phyloP scores from a whole-genome alignment of 1,140 invertebrate genomes.

The Tetragonula clypearis region DNA sequence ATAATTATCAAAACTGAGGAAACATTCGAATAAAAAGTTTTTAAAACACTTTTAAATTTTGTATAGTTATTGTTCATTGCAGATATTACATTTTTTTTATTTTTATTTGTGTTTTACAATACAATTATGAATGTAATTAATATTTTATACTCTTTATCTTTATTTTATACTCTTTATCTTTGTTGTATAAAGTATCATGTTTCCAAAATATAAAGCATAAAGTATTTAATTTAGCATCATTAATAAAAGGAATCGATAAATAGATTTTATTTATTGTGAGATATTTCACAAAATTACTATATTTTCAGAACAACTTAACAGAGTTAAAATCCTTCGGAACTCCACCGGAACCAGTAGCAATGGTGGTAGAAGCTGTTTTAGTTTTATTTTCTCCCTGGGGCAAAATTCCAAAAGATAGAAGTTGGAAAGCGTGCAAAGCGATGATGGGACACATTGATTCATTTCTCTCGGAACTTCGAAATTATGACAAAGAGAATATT shows the following conservation, averaged over 20 bases:
- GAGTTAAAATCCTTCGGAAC: conserved; percentile 97
- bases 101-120: no score
- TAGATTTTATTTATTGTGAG: background rate
- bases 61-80: no score
- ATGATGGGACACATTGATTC: conserved; percentile 93
- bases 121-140: no score
- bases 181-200: no score
- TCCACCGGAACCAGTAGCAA: conserved; percentile 91
- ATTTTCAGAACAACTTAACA: conserved; percentile 89
- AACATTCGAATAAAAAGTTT: no score
- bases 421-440: conserved; percentile 95
- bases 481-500: conserved; percentile 98
- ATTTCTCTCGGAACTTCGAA: conserved; percentile 92
- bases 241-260: background rate
- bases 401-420: conserved; percentile 95
- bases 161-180: no score
- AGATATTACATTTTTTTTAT: no score
- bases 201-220: no score
- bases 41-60: no score
- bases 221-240: background rate
- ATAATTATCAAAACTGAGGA: background rate
- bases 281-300: background rate
- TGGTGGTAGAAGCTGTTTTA: conserved; percentile 93
- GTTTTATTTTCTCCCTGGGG: conserved; percentile 92
- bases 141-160: no score